These are phyloP conservation scores for Eudemis profundana DNA, from an alignment of 2,888 invertebrate species.

Conservation along the genomic window DNA sequence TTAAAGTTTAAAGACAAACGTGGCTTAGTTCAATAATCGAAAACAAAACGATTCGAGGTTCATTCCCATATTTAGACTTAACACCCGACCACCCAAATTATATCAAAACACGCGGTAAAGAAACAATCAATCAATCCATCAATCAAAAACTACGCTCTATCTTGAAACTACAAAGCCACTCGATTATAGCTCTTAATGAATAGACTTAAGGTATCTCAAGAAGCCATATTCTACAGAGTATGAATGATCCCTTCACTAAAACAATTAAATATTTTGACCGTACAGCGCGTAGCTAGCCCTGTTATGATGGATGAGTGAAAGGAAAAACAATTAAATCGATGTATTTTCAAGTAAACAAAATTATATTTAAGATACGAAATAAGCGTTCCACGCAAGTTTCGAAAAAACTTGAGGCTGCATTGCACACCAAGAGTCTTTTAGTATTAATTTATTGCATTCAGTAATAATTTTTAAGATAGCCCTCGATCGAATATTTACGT, in stretches of 20 bases:
- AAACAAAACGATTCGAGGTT: not conserved
- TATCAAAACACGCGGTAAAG: slow-evolving; percentile 46
- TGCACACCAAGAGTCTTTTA: too few species aligned
- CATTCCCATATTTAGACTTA: slow-evolving; percentile 21
- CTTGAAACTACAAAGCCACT: not conserved
- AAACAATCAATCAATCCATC: slow-evolving; percentile 58
- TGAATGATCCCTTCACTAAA: slow-evolving; percentile 56
- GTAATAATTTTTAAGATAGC: too few species aligned
- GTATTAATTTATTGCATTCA: too few species aligned
- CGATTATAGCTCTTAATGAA: slow-evolving; percentile 1
- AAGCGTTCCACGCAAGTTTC: not conserved
- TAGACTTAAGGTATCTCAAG: not conserved
- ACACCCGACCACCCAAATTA: slow-evolving; percentile 36
- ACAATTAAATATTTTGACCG: slow-evolving; percentile 60
- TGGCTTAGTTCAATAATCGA: not conserved
- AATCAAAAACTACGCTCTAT: slow-evolving; percentile 49
- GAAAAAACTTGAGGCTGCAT: not conserved
- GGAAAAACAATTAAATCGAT: slow-evolving; percentile 34
- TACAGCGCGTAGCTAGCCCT: slow-evolving; percentile 50
- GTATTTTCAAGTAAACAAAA: slow-evolving; percentile 4
- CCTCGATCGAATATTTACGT: too few species aligned
- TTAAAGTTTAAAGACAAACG: too few species aligned
- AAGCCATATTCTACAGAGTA: not conserved
- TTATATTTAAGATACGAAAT: not conserved
- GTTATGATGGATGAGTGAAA: slow-evolving; percentile 46